Percentiles rank a stretch among this genome's conserved stretches.
Evolutionary conservation across 1,140 invertebrate genomes (phyloP).

Genomic region (Listronotus oregonensis): DNA sequence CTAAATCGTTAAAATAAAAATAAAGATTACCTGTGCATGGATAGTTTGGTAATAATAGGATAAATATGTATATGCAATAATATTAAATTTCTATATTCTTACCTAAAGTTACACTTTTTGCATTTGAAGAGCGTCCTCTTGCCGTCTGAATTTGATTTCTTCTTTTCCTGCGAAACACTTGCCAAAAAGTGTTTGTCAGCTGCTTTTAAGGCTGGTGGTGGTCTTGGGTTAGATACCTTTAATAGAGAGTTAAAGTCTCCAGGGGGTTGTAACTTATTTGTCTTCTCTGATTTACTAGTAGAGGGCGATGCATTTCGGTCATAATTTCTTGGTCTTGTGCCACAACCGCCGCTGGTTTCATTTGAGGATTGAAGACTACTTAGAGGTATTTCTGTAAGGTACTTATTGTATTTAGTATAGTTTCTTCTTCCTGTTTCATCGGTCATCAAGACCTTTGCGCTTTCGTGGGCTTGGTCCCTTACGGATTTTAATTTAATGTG

Average conservation of each 20-base stretch:
- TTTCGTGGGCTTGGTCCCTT: conserved; percentile 77
- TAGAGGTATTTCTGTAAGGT: conserved; percentile 72
- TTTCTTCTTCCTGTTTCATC: conserved; percentile 89
- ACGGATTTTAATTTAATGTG: conserved; percentile 89
- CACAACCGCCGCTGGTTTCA: conserved; percentile 54
- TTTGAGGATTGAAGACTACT: conserved; percentile 47
- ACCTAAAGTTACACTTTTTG: conserved; percentile 84
- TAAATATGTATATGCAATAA: background rate
- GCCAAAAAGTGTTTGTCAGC: conserved; percentile 44
- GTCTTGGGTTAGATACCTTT: conserved; percentile 35
- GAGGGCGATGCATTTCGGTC: conserved; percentile 36
- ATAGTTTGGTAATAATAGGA: no score
- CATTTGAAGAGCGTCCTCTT: conserved; percentile 77
- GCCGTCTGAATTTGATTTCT: conserved; percentile 46
- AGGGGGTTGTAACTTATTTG: conserved; percentile 54
- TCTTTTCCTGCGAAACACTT: conserved; percentile 46
- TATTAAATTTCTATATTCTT: conserved; percentile 46
- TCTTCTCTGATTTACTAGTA: conserved; percentile 58
- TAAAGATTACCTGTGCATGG: no score
- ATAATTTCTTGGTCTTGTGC: conserved; percentile 48
- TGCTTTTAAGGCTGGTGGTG: conserved; percentile 47
- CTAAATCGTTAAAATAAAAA: no score
- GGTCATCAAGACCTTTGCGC: conserved; percentile 83
- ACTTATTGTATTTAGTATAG: conserved; percentile 91
- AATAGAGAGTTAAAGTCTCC: conserved; percentile 50